phyloP scores from a whole-genome alignment of 1,140 invertebrate genomes.

The Palaemon carinicauda region DNA sequence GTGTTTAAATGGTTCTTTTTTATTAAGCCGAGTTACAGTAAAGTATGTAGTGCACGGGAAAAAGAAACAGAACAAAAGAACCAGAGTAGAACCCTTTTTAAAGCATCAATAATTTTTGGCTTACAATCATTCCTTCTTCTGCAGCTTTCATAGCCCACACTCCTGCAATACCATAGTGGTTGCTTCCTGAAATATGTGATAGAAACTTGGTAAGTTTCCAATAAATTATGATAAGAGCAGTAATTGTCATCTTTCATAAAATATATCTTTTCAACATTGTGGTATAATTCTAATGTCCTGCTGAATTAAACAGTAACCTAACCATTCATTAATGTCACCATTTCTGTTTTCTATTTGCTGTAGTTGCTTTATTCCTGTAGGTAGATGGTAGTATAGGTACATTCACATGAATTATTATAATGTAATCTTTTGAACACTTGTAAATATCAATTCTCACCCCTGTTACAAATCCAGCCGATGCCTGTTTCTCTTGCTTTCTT shows the following conservation, averaged over 20 bases:
- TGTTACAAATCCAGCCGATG: conserved; percentile 85
- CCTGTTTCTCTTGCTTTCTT: conserved; percentile 83
- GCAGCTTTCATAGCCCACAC: conserved; percentile 84
- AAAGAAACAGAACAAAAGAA: too few relatives aligned
- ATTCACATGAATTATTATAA: too few relatives aligned
- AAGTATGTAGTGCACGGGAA: background rate
- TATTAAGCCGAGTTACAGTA: too few relatives aligned
- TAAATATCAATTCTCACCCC: conserved; percentile 67
- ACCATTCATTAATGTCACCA: background rate
- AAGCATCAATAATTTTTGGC: background rate
- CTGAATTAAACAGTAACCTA: too few relatives aligned
- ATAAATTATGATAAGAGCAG: background rate
- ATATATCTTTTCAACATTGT: background rate
- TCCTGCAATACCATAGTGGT: conserved; percentile 91
- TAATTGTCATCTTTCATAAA: background rate
- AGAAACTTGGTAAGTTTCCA: too few relatives aligned
- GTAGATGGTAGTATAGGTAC: too few relatives aligned
- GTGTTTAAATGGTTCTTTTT: too few relatives aligned
- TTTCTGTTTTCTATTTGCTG: background rate
- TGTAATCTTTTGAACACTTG: background rate
- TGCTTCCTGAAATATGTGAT: conserved; percentile 63
- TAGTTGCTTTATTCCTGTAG: background rate
- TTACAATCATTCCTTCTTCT: conserved; percentile 77
- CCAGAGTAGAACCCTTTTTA: too few relatives aligned
- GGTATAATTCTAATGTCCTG: background rate